Evolutionary conservation across 2,797 vertebrate species (phyloP).

Genomic region (Pteropus rufus): DNA sequence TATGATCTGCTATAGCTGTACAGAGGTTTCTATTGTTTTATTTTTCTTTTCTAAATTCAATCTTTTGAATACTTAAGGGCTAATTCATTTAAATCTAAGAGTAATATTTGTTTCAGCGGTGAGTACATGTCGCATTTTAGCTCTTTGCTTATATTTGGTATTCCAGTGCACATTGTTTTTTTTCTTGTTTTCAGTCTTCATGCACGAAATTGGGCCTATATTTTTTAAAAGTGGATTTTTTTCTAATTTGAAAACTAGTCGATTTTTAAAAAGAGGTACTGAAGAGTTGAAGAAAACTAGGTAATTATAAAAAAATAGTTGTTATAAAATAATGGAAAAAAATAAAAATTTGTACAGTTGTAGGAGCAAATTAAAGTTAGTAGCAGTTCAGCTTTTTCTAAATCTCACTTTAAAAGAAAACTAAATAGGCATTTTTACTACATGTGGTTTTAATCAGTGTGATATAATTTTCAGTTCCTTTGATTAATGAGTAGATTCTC

Average conservation of each 20-base stretch:
- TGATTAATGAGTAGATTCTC: constrained; percentile 74
- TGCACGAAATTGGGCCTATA: not conserved
- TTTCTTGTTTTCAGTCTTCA: not conserved
- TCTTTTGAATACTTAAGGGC: not conserved
- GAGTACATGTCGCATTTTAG: not conserved
- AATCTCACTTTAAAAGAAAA: constrained; percentile 62
- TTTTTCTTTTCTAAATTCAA: not conserved
- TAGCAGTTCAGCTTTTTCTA: constrained; percentile 17
- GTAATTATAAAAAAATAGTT: constrained; percentile 41
- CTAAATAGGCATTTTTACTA: constrained; percentile 56
- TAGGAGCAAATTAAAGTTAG: constrained; percentile 44
- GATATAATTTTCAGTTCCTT: constrained; percentile 72
- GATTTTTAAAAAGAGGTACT: not conserved
- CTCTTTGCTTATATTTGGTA: not conserved
- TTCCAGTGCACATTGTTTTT: not conserved
- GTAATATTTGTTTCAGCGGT: not conserved
- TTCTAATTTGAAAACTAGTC: not conserved
- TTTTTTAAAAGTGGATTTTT: not conserved
- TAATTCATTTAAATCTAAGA: not conserved
- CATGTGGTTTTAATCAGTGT: constrained; percentile 50
- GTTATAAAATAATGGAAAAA: not conserved
- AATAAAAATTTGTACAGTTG: not conserved
- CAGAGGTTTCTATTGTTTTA: not conserved
- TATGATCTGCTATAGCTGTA: not conserved
- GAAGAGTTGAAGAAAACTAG: constrained; percentile 13